Evolutionary conservation across 2,888 invertebrate species (phyloP), one percentile per base, ranked within the genome.

Genomic region (Cheilosia urbana): DNA sequence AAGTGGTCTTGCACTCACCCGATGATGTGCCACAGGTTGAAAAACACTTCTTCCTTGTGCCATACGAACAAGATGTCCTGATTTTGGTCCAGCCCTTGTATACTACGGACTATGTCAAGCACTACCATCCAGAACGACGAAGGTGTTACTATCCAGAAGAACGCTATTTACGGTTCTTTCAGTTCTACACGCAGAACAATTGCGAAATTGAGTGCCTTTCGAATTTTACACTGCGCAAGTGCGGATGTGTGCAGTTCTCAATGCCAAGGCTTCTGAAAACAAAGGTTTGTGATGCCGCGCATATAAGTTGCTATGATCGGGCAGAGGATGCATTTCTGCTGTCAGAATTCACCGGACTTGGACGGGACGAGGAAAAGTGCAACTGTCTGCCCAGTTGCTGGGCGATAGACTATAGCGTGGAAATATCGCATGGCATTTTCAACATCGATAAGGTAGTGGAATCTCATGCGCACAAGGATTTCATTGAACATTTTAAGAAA

Each of bases 41-140:
- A 0, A 94, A 94, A 85, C 95, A 95, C 89, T 96, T 95, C 89
- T 95, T 96, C 90, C 93, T 95, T 68, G 94, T 94, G 7, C 95
- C 96, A 15, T 91, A 95, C 71, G 94, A 94, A 71, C 95, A 95
- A 89, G 96, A 96, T 91, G 94, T 96, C 0, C 93, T 95, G 2
- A 95, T 95, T 0, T 94, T 95, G 0, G 94, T 96, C 9, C 94
- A 95, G 90, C 96, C 96, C 93, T 95, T 95, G 93, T 95, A 95
- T 3, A 96, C 96, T 2, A 95, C 95, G 0, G 93, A 94, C 65
- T 95, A 94, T 37, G 91, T 96, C 4, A 93, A 92, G 87, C 93
- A 93, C 63, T 96, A 96, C 87, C 93, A 94, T 63, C 94, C 95
- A 0, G 92, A 93, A 89, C 93, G 95, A 63, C 94, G 96, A 11